phyloP scores from a whole-genome alignment of 2,797 vertebrate species.

The Bovichtus diacanthus region DNA sequence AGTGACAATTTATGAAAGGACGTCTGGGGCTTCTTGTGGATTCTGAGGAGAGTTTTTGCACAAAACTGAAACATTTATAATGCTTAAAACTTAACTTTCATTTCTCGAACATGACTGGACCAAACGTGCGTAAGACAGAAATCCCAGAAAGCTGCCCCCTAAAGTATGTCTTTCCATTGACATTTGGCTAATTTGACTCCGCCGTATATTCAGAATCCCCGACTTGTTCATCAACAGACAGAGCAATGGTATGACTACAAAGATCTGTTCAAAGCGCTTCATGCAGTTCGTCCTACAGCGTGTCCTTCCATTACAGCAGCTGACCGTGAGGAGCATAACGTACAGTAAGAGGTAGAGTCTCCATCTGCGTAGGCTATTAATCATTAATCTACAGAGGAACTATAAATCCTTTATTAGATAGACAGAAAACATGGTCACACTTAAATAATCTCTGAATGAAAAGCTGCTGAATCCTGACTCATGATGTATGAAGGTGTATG shows the following conservation, averaged over 20 bases:
- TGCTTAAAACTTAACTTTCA: neutral
- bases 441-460: constrained; percentile 35
- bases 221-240: neutral
- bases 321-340: neutral
- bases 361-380: constrained; percentile 17
- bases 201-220: neutral
- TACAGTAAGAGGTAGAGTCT: neutral
- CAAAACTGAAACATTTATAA: constrained; percentile 9
- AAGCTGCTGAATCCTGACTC: constrained; percentile 8
- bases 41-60: constrained; percentile 1
- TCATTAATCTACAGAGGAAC: constrained; percentile 43
- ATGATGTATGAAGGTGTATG: neutral
- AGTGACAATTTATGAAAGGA: constrained; percentile 31
- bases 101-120: neutral
- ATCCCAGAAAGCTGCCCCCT: neutral
- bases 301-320: constrained; percentile 8
- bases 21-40: constrained; percentile 9
- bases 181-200: neutral
- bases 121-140: neutral
- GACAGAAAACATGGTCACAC: constrained; percentile 16
- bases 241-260: neutral
- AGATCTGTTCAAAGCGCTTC: neutral
- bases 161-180: neutral
- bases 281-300: neutral
- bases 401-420: constrained; percentile 40